Evolutionary conservation across 2,797 vertebrate species (phyloP), one percentile per base, ranked within the genome.

Genomic region (Tragelaphus eurycerus): DNA sequence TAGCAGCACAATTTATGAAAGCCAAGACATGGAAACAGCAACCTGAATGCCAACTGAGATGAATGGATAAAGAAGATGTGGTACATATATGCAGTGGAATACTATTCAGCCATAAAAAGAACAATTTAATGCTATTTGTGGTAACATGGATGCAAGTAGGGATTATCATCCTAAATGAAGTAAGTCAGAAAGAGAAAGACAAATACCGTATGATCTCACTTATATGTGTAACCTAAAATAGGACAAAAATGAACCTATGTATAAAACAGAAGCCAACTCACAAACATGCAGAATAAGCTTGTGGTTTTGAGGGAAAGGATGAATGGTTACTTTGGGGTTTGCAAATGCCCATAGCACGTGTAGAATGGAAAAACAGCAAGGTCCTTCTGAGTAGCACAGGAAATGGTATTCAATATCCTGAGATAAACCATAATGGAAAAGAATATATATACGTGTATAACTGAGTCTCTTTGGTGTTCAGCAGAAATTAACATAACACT

Each of bases 301-400:
- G 29, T 50, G 46, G 48, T 52, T 29, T 31, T 11, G 17, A 27
- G 48, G 48, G 48, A 19, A 79, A 50, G 78, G 78, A 79, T n/a
- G 78, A 31, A 52, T 17, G n/a, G 48, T 11, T 50, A 21, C 11
- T 52, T 31, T 79, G 78, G 46, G 29, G 4, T 79, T n/a, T 7
- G 17, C 16, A 13, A 29, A 52, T 21, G 29, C 19, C 29, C 52
- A 0, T n/a, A 21, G n/a, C 48, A 52, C 0, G 0, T 52, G 17
- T n/a, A 50, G 29, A 79, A n/a, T 21, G 16, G 78, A 12, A 7
- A 11, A 31, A 21, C 27, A 79, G 4, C 78, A 79, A 12, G 48
- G 78, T 79, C 78, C 78, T 12, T 50, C 29, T 79, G 10, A 12
- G 13, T 7, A 79, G 5, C 48, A 52, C 29, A 52, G 78, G 48